phyloP scores from a whole-genome alignment of 2,797 vertebrate genomes.

The Sciaenops ocellatus region DNA sequence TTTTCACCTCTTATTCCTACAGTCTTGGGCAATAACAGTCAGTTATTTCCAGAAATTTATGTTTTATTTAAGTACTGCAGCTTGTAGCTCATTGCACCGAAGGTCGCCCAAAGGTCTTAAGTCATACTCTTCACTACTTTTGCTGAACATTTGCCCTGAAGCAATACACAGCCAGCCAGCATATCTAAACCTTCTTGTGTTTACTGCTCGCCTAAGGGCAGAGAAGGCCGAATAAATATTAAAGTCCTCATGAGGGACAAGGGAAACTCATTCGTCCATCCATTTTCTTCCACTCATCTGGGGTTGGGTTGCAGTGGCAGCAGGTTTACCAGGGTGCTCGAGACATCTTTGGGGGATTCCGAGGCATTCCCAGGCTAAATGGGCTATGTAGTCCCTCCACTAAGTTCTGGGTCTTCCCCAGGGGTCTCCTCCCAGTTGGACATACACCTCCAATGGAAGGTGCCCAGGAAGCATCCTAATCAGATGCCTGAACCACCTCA shows the following conservation, averaged over 20 bases:
- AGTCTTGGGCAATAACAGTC: not conserved
- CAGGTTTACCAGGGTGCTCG: no score
- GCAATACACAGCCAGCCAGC: not conserved
- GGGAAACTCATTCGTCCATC: no score
- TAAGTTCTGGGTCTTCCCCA: slow-evolving; percentile 9
- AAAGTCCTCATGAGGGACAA: not conserved
- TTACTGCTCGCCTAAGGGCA: not conserved
- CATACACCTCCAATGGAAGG: slow-evolving; percentile 16
- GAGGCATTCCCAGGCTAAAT: no score
- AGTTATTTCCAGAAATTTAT: not conserved
- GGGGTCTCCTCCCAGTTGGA: slow-evolving; percentile 6
- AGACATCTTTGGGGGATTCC: no score
- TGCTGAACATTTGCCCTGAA: not conserved
- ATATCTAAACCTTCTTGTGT: not conserved
- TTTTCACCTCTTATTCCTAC: not conserved
- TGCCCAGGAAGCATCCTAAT: not conserved
- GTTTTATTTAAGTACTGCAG: slow-evolving; percentile 6
- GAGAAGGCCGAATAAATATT: not conserved
- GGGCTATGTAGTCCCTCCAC: not conserved
- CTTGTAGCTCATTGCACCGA: no score
- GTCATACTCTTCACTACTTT: not conserved
- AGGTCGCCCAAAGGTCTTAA: no score
- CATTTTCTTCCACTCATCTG: no score
- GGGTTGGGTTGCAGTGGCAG: no score
- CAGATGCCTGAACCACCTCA: slow-evolving; percentile 4